Conservation (phyloP, 2,888 invertebrate species). For the Steinernema carpocapsae region DNA sequence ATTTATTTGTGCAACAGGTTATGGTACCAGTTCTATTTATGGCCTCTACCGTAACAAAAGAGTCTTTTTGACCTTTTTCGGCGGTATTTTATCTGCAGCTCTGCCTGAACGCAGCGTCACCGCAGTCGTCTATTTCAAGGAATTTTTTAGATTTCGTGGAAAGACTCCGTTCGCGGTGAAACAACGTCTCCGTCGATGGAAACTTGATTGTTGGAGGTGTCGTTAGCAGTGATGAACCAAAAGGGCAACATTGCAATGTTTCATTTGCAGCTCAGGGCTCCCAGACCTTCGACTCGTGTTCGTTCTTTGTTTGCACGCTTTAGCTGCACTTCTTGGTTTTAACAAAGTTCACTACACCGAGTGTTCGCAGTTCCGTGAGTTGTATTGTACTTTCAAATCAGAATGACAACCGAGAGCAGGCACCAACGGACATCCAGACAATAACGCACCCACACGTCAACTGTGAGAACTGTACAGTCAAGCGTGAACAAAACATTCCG, state of each 20-base stretch:
- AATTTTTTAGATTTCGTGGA: constrained; percentile 33
- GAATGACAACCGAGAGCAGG: too few species aligned
- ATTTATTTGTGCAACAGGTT: too few species aligned
- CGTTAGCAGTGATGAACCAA: constrained; percentile 3
- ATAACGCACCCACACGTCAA: too few species aligned
- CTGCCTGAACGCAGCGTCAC: background rate
- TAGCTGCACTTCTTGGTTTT: background rate
- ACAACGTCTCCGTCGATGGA: constrained; percentile 22
- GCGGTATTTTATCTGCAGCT: background rate
- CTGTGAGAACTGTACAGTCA: too few species aligned
- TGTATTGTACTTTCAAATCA: too few species aligned
- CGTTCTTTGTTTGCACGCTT: constrained; percentile 10
- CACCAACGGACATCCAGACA: too few species aligned
- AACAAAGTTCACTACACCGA: background rate
- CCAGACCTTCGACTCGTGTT: background rate
- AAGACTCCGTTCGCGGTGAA: constrained; percentile 33
- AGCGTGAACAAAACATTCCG: too few species aligned
- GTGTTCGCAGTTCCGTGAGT: background rate
- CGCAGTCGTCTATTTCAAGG: constrained; percentile 6
- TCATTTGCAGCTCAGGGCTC: background rate
- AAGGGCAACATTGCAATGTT: constrained; percentile 30
- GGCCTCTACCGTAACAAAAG: too few species aligned
- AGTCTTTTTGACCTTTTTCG: background rate
- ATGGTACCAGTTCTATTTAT: too few species aligned
- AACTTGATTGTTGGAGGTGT: constrained; percentile 28